phyloP scores from a whole-genome alignment of 2,113 vertebrate species.

The Callocephalon fimbriatum region DNA sequence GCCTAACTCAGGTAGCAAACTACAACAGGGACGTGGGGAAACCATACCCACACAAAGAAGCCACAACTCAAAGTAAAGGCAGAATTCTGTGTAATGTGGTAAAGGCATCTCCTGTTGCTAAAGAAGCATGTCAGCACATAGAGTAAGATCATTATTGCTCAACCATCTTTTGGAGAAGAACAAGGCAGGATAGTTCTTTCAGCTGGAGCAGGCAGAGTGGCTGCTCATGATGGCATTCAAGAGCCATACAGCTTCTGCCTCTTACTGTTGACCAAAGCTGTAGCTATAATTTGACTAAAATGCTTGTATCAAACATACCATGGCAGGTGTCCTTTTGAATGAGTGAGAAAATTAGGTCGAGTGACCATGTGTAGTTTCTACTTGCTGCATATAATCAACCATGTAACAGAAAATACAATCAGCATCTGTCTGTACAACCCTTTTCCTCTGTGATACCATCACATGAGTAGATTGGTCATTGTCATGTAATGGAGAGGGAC shows the following conservation, averaged over 20 bases:
- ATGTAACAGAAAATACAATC: not conserved
- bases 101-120: not conserved
- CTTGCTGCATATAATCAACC: not conserved
- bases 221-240: not conserved
- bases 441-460: not conserved
- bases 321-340: not conserved
- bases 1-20: not conserved
- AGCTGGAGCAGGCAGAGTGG: not conserved
- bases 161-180: not conserved
- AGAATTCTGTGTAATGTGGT: not conserved
- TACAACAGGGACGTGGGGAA: not conserved
- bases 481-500: not conserved
- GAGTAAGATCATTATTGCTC: not conserved
- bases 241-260: not conserved
- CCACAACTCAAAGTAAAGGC: not conserved
- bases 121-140: not conserved
- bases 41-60: not conserved
- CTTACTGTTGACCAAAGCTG: not conserved
- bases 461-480: accelerated
- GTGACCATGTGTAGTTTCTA: not conserved
- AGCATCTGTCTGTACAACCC: not conserved
- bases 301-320: accelerated
- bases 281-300: not conserved
- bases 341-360: not conserved
- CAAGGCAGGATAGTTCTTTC: not conserved